These are phyloP conservation scores for Andricus quercusramuli DNA, from an alignment of 2,888 invertebrate species.

Conservation along the genomic window DNA sequence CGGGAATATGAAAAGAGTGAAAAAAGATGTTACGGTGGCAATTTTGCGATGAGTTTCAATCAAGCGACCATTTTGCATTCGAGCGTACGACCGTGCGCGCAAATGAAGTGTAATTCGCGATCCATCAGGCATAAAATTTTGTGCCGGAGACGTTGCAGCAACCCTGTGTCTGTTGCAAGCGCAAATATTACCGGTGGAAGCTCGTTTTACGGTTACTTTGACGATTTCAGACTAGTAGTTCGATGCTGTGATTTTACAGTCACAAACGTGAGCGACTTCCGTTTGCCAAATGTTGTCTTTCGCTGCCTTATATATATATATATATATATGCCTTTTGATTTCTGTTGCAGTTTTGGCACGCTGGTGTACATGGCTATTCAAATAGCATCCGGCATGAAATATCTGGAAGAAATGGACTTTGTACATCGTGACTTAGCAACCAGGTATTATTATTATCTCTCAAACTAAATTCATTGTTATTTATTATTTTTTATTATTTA, in stretches of 20 bases:
- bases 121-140: conserved; percentile 49
- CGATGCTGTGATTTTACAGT: conserved; percentile 42
- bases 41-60: conserved; percentile 56
- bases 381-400: conserved; percentile 94
- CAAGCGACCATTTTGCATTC: conserved; percentile 48
- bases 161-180: conserved; percentile 7
- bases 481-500: no score
- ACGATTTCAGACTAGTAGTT: conserved; percentile 45
- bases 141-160: conserved; percentile 17
- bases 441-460: conserved; percentile 80
- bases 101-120: conserved; percentile 61
- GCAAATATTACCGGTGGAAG: conserved; percentile 51
- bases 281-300: conserved; percentile 19
- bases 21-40: conserved; percentile 13
- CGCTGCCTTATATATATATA: neutral
- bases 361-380: conserved; percentile 92
- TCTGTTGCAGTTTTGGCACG: conserved; percentile 87
- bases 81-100: conserved; percentile 45
- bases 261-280: conserved; percentile 38
- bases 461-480: no score
- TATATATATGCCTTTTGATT: conserved; percentile 48
- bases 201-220: conserved; percentile 51
- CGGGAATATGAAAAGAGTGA: neutral
- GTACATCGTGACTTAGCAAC: conserved; percentile 93
- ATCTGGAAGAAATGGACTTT: conserved; percentile 91